Evolutionary conservation across 1,140 invertebrate genomes (phyloP).

Genomic region (Drosophila ohnishii): DNA sequence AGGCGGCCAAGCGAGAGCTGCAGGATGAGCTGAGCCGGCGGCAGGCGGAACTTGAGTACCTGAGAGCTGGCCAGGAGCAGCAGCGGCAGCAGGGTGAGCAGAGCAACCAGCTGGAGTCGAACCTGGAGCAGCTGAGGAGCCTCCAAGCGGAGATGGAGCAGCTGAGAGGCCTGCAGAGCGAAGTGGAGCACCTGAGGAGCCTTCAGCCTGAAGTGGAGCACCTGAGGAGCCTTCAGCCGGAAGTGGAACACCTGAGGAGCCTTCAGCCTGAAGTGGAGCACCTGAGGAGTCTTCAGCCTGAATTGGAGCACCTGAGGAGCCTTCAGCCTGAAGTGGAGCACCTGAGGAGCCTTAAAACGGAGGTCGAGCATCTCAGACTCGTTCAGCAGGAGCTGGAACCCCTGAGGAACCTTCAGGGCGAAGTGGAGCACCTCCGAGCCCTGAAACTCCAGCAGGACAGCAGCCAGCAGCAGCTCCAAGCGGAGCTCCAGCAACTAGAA

Average conservation of each 20-base stretch:
- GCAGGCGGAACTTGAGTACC: neutral
- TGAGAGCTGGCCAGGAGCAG: neutral
- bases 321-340: constrained; percentile 84
- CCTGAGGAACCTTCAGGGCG: neutral
- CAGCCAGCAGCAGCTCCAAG: neutral
- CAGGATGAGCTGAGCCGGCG: constrained; percentile 24
- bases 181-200: neutral
- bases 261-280: too few relatives aligned
- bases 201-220: constrained; percentile 2
- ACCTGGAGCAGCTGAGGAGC: neutral
- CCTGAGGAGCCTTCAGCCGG: constrained; percentile 84
- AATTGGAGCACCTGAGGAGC: too few relatives aligned
- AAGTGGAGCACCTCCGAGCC: neutral
- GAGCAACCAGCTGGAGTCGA: constrained; percentile 84
- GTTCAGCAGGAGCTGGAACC: constrained; percentile 6
- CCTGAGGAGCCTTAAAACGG: constrained; percentile 84
- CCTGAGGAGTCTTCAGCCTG: too few relatives aligned
- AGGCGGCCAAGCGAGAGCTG: constrained; percentile 15
- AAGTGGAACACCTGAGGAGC: constrained; percentile 83
- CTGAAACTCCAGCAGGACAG: constrained; percentile 1
- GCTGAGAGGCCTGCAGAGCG: constrained; percentile 50
- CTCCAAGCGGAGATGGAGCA: neutral
- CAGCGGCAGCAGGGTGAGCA: constrained; percentile 84
- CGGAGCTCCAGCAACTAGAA: constrained; percentile 3
- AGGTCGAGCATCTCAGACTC: constrained; percentile 5